Base-by-base conservation (phyloP, 2,797 vertebrate genomes). In the Gymnodraco acuticeps region DNA sequence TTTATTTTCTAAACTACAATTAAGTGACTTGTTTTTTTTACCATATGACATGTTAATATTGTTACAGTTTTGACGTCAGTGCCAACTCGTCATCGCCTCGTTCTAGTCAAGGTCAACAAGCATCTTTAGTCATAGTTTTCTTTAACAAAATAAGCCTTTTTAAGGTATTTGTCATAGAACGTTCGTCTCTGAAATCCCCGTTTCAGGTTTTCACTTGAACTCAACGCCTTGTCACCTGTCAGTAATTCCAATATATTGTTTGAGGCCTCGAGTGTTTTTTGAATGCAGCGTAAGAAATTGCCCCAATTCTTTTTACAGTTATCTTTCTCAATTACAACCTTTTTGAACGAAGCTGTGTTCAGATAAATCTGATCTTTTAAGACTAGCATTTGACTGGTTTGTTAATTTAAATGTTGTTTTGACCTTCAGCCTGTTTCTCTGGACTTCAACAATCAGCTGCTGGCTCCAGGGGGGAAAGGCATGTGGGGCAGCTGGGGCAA, bases 401-500 rank as follows among this genome's bases (percentile, higher is more conserved):
- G 16, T 66, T 13, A 73, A 59, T 59, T 14, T 17, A 19, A 31
- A 7, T 43, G 47, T 60, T 59, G 31, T 63, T 16, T 71, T 54
- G 56, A 11, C 7, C 10, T 80, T 12, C 75, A 99, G 98, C 96
- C 97, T 76, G 97, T 96, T 59, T 95, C 96, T 56, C 92, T 98
- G 1, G 98, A 99, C 92, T 96, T 97, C 76, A 99, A 94, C 86
- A 98, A 97, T 82, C 97, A 99, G 83, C 95, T 98, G 50, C 95
- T 99, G 78, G 98, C 97, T 2, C 98, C 98, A 0, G 98, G 97
- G 0, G 98, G 98, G 31, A 96, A 97, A 75, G 95, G 98, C 85
- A 94, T 94, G 70, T 95, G 94, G 93, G 94, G 94, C 1, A 99
- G 97, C 90, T 99, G 98, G 98, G 98, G 97, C 67, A 99, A 99